Evolutionary conservation across 2,888 invertebrate genomes (phyloP).

Genomic region (Masnerella sp.): DNA sequence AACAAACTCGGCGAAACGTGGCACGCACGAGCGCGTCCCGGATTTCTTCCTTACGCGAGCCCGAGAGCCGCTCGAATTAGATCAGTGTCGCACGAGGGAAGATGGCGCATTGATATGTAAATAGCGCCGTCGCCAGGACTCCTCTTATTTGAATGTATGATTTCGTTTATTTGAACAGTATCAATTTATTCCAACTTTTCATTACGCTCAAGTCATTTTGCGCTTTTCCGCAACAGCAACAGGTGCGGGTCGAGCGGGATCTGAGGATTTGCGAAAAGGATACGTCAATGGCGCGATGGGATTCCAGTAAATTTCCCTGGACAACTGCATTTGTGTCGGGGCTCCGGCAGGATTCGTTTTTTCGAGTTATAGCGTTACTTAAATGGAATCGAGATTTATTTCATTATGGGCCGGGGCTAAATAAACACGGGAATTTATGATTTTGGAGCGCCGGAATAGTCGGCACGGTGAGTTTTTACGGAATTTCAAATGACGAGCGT

Average conservation of each 20-base stretch:
- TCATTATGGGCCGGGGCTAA: not conserved
- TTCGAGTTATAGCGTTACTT: not conserved
- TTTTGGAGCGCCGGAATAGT: too few relatives aligned
- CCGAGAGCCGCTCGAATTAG: slow-evolving; percentile 24
- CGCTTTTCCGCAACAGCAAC: slow-evolving; percentile 34
- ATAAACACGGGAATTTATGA: too few relatives aligned
- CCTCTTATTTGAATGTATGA: slow-evolving; percentile 41
- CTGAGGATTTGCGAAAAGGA: slow-evolving; percentile 12
- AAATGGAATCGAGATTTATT: not conserved
- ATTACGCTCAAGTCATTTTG: slow-evolving; percentile 34
- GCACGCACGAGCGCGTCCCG: slow-evolving; percentile 16
- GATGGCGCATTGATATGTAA: slow-evolving; percentile 39
- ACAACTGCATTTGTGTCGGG: slow-evolving; percentile 4
- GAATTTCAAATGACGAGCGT: too few relatives aligned
- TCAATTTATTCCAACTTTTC: slow-evolving; percentile 41
- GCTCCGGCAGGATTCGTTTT: not conserved
- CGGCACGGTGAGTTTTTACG: too few relatives aligned
- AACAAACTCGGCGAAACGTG: slow-evolving; percentile 28
- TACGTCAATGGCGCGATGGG: slow-evolving; percentile 6
- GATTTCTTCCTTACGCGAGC: slow-evolving; percentile 9
- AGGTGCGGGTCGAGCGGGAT: slow-evolving; percentile 32
- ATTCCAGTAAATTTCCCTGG: slow-evolving; percentile 20
- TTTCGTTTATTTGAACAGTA: slow-evolving; percentile 37
- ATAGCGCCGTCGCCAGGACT: slow-evolving; percentile 11
- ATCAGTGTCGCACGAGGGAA: slow-evolving; percentile 46